Evolutionary conservation across 2,888 invertebrate genomes (phyloP), one percentile per base, ranked within the genome.

Genomic region (Steromphala cineraria): DNA sequence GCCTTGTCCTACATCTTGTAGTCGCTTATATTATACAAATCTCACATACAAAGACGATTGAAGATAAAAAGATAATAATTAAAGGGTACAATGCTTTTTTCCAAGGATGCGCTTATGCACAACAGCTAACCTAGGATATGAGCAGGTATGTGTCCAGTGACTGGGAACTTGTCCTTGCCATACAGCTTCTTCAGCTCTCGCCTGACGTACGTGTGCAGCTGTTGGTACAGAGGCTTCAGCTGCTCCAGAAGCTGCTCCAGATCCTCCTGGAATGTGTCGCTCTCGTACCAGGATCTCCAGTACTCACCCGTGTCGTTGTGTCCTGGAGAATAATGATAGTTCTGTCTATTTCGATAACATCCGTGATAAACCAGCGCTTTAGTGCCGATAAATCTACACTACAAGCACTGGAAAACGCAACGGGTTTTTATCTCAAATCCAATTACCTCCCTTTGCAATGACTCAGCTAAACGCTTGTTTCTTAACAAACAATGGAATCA

Each of bases 251-350:
- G 80, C 15, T 85, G 77, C 10, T 90, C 95, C 21, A 97, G 92
- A 53, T 91, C 89, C 19, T 95, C 92, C 86, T 95, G 95, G 83
- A 98, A 96, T 81, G 96, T 95, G 0, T 95, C 92, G 52, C 96
- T 95, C 91, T 97, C 97, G 91, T 97, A 98, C 0, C 96, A 96
- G 90, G 96, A 96, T 94, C 96, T 96, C 98, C 98, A 98, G 91
- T 97, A 97, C 53, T 97, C 97, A 0, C 97, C 96, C 0, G 96
- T 96, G 90, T 98, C 96, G 0, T 96, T 96, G 88, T 97, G 97
- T 94, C 97, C 98, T 98, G 75, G 53, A 4, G 15, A 5, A 36
- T 10, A 46, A 46, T 8, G 10, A 46, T 13, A 46, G 1, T 10
- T 13, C 46, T 46, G 10, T 46, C 10, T 4, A 36, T 46, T 5